Conservation (phyloP, 2,797 vertebrate species). For the Arrhamphus sclerolepis region DNA sequence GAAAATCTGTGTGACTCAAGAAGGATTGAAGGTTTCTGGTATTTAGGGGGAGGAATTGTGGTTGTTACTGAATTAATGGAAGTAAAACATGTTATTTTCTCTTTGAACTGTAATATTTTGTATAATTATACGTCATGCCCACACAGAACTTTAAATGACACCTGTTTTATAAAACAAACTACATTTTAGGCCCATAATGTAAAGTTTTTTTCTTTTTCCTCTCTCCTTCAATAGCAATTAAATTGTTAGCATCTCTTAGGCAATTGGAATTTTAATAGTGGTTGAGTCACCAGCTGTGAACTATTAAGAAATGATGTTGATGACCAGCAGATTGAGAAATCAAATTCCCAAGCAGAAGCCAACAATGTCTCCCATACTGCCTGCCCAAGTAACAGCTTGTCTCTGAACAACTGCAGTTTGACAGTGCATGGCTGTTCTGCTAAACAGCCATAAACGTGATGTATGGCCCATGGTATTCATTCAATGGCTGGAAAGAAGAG, state of each 20-base stretch:
- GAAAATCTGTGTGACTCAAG: slow-evolving; percentile 26
- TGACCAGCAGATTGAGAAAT: slow-evolving; percentile 73
- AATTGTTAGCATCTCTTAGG: slow-evolving; percentile 61
- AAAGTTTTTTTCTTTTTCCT: slow-evolving; percentile 15
- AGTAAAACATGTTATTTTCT: slow-evolving; percentile 30
- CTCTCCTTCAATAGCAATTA: slow-evolving; percentile 47
- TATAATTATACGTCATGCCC: slow-evolving; percentile 10
- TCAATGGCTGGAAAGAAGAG: slow-evolving; percentile 12
- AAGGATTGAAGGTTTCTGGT: slow-evolving; percentile 31
- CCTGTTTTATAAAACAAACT: slow-evolving; percentile 29
- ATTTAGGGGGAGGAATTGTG: slow-evolving; percentile 16
- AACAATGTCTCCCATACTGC: slow-evolving; percentile 56
- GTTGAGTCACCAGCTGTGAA: slow-evolving; percentile 77
- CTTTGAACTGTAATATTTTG: slow-evolving; percentile 19
- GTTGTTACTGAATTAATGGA: slow-evolving; percentile 31
- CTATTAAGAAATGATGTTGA: slow-evolving; percentile 70
- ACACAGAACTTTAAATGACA: slow-evolving; percentile 26
- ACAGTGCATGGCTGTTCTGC: slow-evolving; percentile 24
- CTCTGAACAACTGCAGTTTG: slow-evolving; percentile 37
- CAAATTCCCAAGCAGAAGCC: slow-evolving; percentile 52
- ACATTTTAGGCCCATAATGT: slow-evolving; percentile 7
- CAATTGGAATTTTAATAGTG: slow-evolving; percentile 69
- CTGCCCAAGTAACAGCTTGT: slow-evolving; percentile 49
- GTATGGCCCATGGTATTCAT: slow-evolving; percentile 24
- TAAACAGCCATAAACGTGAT: slow-evolving; percentile 20